Conservation (phyloP, 2,797 vertebrate genomes). For the Onychomys leucogaster region DNA sequence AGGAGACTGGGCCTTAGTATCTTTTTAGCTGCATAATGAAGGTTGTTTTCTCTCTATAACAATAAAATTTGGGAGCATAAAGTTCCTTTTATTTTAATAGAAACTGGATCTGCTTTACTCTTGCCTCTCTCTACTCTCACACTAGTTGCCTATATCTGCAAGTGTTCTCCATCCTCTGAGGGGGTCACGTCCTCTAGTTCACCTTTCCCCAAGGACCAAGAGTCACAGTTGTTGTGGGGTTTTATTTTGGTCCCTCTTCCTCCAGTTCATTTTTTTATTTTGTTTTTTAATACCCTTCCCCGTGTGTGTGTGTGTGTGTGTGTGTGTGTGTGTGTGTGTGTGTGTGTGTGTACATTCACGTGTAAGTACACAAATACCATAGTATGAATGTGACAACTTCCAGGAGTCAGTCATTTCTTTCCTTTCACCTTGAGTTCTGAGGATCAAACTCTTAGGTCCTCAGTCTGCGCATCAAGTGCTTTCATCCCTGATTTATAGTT, state of each 20-base stretch:
- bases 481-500: not conserved
- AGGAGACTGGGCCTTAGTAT: slow-evolving; percentile 6
- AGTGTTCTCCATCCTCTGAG: not conserved
- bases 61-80: slow-evolving; percentile 52
- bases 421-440: not conserved
- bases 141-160: not conserved
- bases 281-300: not conserved
- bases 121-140: slow-evolving; percentile 31
- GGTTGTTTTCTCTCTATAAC: slow-evolving; percentile 59
- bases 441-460: not conserved
- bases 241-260: not conserved
- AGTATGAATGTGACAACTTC: not conserved
- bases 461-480: not conserved
- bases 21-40: slow-evolving; percentile 58
- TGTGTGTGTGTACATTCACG: not conserved
- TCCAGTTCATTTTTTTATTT: not conserved
- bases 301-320: too few relatives aligned
- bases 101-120: not conserved
- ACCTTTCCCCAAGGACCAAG: not conserved
- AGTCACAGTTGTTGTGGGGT: not conserved
- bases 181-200: not conserved
- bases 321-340: not conserved
- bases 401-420: not conserved
- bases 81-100: slow-evolving; percentile 45
- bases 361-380: too few relatives aligned